Percentiles rank a stretch among this genome's conserved stretches.
These are phyloP conservation scores for Onychostruthus taczanowskii DNA, from an alignment of 2,113 vertebrate species.

Conservation along the genomic window DNA sequence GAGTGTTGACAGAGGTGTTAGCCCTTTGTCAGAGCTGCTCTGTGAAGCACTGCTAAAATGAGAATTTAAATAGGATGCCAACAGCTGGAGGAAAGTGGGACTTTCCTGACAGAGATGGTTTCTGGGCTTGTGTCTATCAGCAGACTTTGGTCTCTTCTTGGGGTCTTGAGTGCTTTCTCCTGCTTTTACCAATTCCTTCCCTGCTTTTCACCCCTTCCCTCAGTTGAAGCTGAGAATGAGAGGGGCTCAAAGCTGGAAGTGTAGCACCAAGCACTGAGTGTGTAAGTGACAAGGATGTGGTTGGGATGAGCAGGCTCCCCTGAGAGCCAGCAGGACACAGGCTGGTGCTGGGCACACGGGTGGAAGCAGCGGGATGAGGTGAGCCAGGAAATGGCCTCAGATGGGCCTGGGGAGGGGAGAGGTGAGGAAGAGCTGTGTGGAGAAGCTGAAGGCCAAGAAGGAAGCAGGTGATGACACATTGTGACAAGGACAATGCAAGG, in stretches of 20 bases:
- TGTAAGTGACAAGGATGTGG: not conserved
- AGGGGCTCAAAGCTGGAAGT: not conserved
- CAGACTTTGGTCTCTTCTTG: not conserved
- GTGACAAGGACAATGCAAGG: fast-evolving
- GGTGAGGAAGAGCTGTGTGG: too few relatives aligned
- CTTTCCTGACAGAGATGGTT: not conserved
- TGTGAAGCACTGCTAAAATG: not conserved
- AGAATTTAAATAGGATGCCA: not conserved
- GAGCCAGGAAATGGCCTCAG: not conserved
- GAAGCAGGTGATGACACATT: not conserved
- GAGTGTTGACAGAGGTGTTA: not conserved
- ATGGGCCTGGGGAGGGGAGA: not conserved
- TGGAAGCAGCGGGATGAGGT: not conserved
- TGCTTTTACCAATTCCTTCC: not conserved
- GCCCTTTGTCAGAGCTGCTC: not conserved
- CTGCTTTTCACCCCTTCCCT: not conserved
- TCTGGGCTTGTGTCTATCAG: not conserved
- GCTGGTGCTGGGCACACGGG: not conserved
- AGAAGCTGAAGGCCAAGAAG: not conserved
- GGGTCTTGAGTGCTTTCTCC: not conserved
- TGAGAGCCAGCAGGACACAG: not conserved
- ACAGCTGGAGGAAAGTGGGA: not conserved
- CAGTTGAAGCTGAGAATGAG: not conserved
- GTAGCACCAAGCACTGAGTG: not conserved
- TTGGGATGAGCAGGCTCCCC: not conserved